A percentile compares a stretch with the other conserved stretches of the same genome.
These are phyloP conservation scores for Meleagris gallopavo DNA, from an alignment of 2,113 vertebrate species.

Conservation along the genomic window DNA sequence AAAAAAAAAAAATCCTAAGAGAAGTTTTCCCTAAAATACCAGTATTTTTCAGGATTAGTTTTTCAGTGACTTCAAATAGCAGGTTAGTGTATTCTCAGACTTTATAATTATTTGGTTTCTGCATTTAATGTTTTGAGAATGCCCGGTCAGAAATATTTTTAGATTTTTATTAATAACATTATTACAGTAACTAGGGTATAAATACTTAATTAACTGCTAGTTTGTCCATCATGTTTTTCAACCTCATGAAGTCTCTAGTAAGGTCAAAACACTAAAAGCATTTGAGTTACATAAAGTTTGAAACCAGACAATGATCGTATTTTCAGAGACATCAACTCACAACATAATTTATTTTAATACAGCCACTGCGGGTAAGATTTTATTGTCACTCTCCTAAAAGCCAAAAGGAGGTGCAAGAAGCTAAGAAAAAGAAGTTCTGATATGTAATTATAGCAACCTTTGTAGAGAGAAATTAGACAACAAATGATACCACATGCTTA, in stretches of 20 bases:
- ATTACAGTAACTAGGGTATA: background rate
- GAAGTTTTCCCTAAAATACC: background rate
- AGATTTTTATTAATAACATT: background rate
- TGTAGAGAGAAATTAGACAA: background rate
- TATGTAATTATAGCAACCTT: background rate
- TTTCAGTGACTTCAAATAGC: constrained; percentile 17
- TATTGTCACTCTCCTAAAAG: background rate
- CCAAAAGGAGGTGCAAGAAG: background rate
- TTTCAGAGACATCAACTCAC: background rate
- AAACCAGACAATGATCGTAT: background rate
- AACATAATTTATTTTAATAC: background rate
- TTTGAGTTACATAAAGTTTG: background rate
- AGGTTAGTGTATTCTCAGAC: background rate
- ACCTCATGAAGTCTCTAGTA: background rate
- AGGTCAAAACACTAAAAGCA: background rate
- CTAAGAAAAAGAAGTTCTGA: background rate
- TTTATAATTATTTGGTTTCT: background rate
- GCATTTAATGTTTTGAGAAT: background rate
- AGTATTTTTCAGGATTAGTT: background rate
- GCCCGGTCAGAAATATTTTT: background rate
- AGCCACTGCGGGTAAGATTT: background rate
- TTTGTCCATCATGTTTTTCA: background rate
- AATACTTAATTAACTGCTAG: background rate
- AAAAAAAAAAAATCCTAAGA: background rate
- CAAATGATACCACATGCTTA: constrained; percentile 72